These are phyloP conservation scores for Nasonia longicornis DNA, from an alignment of 1,140 invertebrate genomes.

Conservation along the genomic window DNA sequence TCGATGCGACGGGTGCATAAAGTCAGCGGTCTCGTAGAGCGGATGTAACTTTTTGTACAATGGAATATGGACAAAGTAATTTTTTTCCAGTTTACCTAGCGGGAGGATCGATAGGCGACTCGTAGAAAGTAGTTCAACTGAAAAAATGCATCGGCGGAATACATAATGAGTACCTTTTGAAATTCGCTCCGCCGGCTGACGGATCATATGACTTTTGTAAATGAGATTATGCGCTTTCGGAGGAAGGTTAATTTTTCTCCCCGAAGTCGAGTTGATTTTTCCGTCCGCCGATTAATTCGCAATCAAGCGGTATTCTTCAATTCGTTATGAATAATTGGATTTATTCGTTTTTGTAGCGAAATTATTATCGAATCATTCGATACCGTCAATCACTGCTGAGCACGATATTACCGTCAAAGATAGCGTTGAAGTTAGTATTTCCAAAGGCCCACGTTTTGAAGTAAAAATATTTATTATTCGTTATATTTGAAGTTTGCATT, in stretches of 20 bases:
- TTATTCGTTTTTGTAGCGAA: not conserved
- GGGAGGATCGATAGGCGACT: not conserved
- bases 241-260: not conserved
- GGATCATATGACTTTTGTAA: not conserved
- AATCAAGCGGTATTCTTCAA: not conserved
- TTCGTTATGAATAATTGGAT: not conserved
- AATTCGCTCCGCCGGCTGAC: not conserved
- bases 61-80: not conserved
- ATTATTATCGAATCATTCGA: no score
- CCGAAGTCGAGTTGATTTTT: not conserved
- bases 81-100: not conserved
- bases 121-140: not conserved
- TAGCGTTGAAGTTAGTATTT: no score
- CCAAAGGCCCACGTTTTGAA: not conserved
- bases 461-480: slow-evolving; percentile 47
- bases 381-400: no score
- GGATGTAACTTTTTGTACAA: not conserved
- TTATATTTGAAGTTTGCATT: slow-evolving; percentile 37
- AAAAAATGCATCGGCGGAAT: not conserved
- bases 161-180: not conserved
- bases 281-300: not conserved
- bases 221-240: not conserved
- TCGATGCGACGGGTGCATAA: not conserved
- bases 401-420: not conserved
- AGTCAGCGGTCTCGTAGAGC: not conserved